Percentiles rank a stretch among this genome's conserved stretches.
These are phyloP conservation scores for Acrobasis suavella DNA, from an alignment of 2,888 invertebrate species.

Conservation along the genomic window DNA sequence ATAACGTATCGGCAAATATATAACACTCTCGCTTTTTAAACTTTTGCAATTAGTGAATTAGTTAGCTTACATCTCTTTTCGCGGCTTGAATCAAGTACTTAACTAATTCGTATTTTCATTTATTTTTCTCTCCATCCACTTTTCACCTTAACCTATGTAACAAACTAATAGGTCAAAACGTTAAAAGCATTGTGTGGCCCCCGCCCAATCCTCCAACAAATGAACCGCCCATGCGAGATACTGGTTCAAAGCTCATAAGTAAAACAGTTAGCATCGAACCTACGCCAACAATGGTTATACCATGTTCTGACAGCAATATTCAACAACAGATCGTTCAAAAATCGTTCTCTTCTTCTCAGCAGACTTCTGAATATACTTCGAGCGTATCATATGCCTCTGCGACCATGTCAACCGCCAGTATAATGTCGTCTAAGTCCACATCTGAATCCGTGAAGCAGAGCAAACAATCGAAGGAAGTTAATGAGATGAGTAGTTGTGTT, in stretches of 20 bases:
- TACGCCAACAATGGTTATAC: conserved; percentile 38
- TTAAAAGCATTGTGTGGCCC: conserved; percentile 81
- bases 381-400: conserved; percentile 58
- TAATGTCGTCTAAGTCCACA: conserved; percentile 50
- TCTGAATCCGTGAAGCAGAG: conserved; percentile 60
- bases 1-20: conserved; percentile 41
- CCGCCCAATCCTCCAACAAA: conserved; percentile 73
- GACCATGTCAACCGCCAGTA: conserved; percentile 54
- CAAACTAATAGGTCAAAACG: conserved; percentile 71
- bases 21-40: conserved; percentile 59
- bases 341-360: conserved; percentile 46
- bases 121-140: conserved; percentile 58
- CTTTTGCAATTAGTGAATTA: conserved; percentile 42
- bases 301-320: conserved; percentile 23
- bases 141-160: conserved; percentile 49
- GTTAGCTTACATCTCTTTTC: conserved; percentile 40
- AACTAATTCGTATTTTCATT: conserved; percentile 68
- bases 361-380: conserved; percentile 55
- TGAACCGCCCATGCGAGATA: conserved; percentile 56
- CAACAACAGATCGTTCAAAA: conserved; percentile 48
- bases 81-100: conserved; percentile 53
- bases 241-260: conserved; percentile 40
- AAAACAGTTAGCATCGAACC: conserved; percentile 36
- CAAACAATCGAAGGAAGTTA: conserved; percentile 57
- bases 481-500: conserved; percentile 57